Evolutionary conservation across 2,797 vertebrate species (phyloP), one percentile per base, ranked within the genome.

Genomic region (Notolabrus celidotus): DNA sequence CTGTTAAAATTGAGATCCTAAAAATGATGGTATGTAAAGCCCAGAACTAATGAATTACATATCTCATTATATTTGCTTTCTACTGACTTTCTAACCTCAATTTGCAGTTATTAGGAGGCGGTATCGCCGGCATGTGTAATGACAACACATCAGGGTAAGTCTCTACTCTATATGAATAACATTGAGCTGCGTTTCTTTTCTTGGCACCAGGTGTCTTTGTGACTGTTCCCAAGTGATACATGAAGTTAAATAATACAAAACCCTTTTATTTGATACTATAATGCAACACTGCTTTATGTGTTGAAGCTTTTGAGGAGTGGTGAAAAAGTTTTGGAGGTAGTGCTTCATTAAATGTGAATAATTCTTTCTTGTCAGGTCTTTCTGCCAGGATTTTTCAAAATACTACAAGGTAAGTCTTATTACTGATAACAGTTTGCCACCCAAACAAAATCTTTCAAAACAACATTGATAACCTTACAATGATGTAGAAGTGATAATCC

Each of bases 381-480:
- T 11, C 10, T 92, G 86, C 49, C n/a, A 6, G 17, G 27, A 46
- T 7, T 46, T 83, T 41, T 55, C 14, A 7, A 1, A 15, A 2
- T 11, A 11, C 1, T 87, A 87, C 72, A 11, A 77, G 89, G 93
- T 94, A 88, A 71, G 50, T 10, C 3, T 56, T 11, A 27, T 29
- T 20, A 2, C 27, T 41, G 6, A 42, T 19, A 8, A 25, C 27
- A 23, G 25, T 49, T 23, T 61, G 3, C 2, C 0, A 16, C 20
- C 2, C 19, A 46, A 14, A 12, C 17, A 20, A 20, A 39, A 10
- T 16, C 3, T 20, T 25, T 0, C 19, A 51, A 7, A 33, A 15
- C 27, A n/a, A n/a, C 10, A n/a, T 11, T 50, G 12, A 33, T n/a
- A 0, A 34, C 0, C 16, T 39, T 10, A n/a, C 11, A 12, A 8